Conservation (phyloP, 2,113 vertebrate genomes). For the Puma concolor region DNA sequence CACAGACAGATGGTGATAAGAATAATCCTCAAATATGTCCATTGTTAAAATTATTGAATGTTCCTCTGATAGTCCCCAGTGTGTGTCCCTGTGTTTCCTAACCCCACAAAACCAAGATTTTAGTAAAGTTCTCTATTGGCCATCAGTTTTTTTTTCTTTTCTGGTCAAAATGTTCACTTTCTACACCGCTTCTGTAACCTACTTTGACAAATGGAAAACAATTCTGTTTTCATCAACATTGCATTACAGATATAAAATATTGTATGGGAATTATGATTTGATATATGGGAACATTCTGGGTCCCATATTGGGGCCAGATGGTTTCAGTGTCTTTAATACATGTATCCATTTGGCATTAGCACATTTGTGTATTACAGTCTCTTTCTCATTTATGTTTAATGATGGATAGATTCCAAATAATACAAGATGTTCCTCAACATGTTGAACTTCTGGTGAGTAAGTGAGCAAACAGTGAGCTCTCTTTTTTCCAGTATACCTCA, state of each 20-base stretch:
- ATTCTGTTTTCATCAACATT: slow-evolving; percentile 79
- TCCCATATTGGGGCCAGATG: slow-evolving; percentile 87
- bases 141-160: rapidly evolving
- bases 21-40: not conserved
- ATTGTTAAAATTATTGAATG: not conserved
- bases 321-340: slow-evolving; percentile 84
- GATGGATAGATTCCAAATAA: slow-evolving; percentile 86
- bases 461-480: slow-evolving; percentile 68
- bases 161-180: slow-evolving; percentile 24
- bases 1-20: not conserved
- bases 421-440: slow-evolving; percentile 87
- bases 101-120: not conserved
- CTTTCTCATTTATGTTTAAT: slow-evolving; percentile 85
- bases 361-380: slow-evolving; percentile 81
- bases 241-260: slow-evolving; percentile 80
- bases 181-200: not conserved
- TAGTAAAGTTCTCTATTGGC: not conserved
- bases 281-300: slow-evolving; percentile 83
- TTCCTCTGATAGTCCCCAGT: not conserved
- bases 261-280: slow-evolving; percentile 81
- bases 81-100: not conserved
- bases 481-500: slow-evolving; percentile 57
- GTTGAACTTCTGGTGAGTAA: slow-evolving; percentile 81
- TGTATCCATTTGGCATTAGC: slow-evolving; percentile 83
- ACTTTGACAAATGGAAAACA: slow-evolving; percentile 74